Evolutionary conservation across 2,797 vertebrate species (phyloP).

Genomic region (Enteromius paludinosus): DNA sequence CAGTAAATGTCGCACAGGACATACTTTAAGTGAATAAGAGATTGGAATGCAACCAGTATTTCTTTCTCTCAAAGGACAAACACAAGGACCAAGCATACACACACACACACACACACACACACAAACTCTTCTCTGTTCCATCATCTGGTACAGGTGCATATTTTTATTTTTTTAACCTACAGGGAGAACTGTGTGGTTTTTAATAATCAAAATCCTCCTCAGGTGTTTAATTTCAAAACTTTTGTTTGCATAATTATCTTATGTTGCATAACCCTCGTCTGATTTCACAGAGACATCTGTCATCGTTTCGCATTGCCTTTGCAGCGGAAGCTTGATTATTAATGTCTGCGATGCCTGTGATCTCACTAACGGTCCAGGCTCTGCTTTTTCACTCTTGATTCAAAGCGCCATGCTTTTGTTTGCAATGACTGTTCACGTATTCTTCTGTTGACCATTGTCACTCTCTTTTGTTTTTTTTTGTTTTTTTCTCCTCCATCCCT

Average conservation of each 20-base stretch:
- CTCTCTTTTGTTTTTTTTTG: slow-evolving; percentile 73
- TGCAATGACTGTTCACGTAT: slow-evolving; percentile 43
- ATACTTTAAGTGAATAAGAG: not conserved
- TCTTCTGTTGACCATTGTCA: slow-evolving; percentile 63
- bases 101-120: slow-evolving; percentile 18
- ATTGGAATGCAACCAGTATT: not conserved
- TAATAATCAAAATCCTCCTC: slow-evolving; percentile 34
- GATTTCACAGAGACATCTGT: slow-evolving; percentile 41
- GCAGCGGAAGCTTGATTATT: slow-evolving; percentile 30
- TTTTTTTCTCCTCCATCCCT: slow-evolving; percentile 44
- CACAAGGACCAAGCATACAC: slow-evolving; percentile 4
- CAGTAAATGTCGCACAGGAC: not conserved
- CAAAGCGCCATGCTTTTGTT: slow-evolving; percentile 45
- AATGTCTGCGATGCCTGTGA: slow-evolving; percentile 16
- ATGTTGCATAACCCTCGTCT: slow-evolving; percentile 36
- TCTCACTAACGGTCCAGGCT: slow-evolving; percentile 5
- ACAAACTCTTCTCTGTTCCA: not conserved
- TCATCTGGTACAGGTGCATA: slow-evolving; percentile 20
- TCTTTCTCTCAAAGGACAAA: not conserved
- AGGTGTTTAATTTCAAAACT: slow-evolving; percentile 38
- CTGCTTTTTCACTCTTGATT: slow-evolving; percentile 33
- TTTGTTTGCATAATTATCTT: slow-evolving; percentile 28
- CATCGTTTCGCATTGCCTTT: slow-evolving; percentile 33
- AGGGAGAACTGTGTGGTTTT: slow-evolving; percentile 26
- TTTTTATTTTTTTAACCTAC: slow-evolving; percentile 22